These are phyloP conservation scores for Falco biarmicus DNA, from an alignment of 2,797 vertebrate species.

Conservation along the genomic window DNA sequence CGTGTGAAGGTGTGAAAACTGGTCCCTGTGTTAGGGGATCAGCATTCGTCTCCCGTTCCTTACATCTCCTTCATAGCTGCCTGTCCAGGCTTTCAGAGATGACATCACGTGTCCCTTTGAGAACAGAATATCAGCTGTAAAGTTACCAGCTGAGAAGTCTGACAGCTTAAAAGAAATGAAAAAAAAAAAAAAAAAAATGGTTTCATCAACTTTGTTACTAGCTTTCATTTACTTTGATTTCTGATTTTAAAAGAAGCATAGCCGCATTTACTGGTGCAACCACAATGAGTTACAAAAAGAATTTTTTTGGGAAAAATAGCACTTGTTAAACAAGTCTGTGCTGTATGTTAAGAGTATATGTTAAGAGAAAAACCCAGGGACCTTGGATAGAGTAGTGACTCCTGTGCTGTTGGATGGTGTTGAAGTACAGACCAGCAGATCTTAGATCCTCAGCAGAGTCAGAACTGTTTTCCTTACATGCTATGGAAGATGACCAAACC, in stretches of 20 bases:
- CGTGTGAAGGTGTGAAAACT: not conserved
- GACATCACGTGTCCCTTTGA: too few species aligned
- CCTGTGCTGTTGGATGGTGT: not conserved
- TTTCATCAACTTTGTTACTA: not conserved
- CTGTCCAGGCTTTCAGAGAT: not conserved
- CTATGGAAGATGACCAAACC: not conserved
- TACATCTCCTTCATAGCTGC: not conserved
- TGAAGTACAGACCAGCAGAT: not conserved
- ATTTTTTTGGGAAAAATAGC: accelerated
- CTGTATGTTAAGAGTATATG: accelerated
- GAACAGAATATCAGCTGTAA: not conserved
- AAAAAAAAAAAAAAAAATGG: too few species aligned
- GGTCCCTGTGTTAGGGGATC: not conserved
- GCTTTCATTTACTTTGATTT: not conserved
- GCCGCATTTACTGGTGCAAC: not conserved
- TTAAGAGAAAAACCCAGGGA: not conserved
- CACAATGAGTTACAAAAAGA: not conserved
- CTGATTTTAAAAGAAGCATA: not conserved
- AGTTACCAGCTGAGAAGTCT: not conserved
- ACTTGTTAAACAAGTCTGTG: not conserved
- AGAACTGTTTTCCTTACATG: accelerated
- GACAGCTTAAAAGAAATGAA: not conserved
- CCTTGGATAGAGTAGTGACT: accelerated
- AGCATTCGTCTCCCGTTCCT: not conserved
- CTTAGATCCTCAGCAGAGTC: not conserved